phyloP scores from a whole-genome alignment of 2,888 invertebrate genomes.

The Drosophila robusta region DNA sequence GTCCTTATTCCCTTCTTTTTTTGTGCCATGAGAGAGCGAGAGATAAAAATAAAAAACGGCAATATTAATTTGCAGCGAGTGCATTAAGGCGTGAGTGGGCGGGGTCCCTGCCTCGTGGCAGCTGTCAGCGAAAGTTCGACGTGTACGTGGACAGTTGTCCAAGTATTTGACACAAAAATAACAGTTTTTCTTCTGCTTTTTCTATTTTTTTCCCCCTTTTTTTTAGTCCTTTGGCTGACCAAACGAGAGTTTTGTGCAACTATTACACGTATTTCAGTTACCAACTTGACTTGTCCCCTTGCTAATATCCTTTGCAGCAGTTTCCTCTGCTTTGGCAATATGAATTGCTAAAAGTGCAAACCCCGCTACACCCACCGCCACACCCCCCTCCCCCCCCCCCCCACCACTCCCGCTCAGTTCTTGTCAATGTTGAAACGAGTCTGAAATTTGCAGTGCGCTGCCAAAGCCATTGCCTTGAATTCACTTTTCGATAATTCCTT shows the following conservation, averaged over 20 bases:
- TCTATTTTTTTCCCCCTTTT: background rate
- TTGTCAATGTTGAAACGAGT: conserved; percentile 32
- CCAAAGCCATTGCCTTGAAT: conserved; percentile 69
- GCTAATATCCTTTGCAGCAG: conserved; percentile 41
- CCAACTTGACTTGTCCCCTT: conserved; percentile 30
- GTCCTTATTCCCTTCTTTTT: conserved; percentile 12
- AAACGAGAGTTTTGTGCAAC: conserved; percentile 67
- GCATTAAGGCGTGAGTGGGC: conserved; percentile 68
- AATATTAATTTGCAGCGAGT: conserved; percentile 80
- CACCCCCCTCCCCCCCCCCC: fast-evolving
- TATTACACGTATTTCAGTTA: conserved; percentile 61
- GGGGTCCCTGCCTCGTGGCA: conserved; percentile 42
- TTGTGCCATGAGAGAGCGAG: background rate
- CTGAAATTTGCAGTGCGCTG: conserved; percentile 15
- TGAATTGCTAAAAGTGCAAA: conserved; percentile 33
- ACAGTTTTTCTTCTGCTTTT: conserved; percentile 66
- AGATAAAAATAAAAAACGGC: conserved; percentile 49
- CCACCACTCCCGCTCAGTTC: conserved; percentile 7
- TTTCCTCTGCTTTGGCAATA: conserved; percentile 23
- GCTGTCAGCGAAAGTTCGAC: conserved; percentile 80
- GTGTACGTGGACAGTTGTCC: conserved; percentile 74
- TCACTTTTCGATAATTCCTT: conserved; percentile 79
- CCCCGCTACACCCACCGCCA: background rate
- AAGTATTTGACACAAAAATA: conserved; percentile 80
- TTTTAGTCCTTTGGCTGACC: conserved; percentile 53